phyloP scores from a whole-genome alignment of 2,113 vertebrate species.

The Desmodus rotundus region DNA sequence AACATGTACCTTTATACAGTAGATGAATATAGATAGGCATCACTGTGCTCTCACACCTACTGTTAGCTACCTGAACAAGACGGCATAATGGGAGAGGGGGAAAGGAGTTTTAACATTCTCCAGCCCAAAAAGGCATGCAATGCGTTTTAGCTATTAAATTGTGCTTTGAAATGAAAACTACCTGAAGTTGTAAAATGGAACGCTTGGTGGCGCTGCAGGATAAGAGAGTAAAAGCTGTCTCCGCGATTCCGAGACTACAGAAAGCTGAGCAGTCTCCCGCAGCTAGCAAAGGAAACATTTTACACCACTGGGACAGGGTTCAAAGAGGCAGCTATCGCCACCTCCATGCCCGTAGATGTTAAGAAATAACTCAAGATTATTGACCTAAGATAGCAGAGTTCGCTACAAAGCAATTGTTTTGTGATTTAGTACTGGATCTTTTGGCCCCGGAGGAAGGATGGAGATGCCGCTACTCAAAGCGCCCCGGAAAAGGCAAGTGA shows the following conservation, averaged over 20 bases:
- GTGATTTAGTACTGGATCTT: background rate
- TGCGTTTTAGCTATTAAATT: background rate
- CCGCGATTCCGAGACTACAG: background rate
- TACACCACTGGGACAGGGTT: background rate
- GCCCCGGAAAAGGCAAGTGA: constrained; percentile 61
- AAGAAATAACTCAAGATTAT: background rate
- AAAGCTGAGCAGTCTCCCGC: background rate
- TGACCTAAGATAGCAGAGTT: background rate
- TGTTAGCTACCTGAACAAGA: background rate
- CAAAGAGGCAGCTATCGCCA: background rate
- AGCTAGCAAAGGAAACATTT: background rate
- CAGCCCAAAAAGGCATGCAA: background rate
- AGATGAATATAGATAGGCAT: background rate
- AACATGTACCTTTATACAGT: background rate
- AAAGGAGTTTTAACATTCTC: background rate
- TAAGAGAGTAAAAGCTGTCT: constrained; percentile 27
- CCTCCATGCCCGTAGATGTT: background rate
- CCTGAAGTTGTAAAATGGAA: constrained; percentile 42
- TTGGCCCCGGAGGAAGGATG: constrained; percentile 14
- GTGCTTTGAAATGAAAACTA: constrained; percentile 36
- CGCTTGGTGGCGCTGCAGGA: constrained; percentile 70
- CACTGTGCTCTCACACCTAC: background rate
- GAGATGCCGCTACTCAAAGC: background rate
- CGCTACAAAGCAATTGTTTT: background rate
- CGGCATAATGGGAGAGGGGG: background rate